Conservation (phyloP, 1,140 invertebrate species). For the Orchestia grillus region DNA sequence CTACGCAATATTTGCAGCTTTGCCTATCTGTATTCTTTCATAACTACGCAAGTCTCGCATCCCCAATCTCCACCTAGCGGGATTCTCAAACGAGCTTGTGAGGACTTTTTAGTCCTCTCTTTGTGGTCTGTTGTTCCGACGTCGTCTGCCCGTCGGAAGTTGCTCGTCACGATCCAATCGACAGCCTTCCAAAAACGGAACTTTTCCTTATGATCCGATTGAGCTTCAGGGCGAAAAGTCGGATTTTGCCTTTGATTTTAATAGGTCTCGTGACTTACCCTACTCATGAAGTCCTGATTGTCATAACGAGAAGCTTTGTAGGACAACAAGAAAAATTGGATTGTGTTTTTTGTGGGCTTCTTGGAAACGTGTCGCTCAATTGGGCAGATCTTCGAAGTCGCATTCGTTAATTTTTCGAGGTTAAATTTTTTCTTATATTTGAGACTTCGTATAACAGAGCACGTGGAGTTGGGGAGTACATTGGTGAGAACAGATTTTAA, state of each 20-base stretch:
- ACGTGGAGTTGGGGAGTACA: background rate
- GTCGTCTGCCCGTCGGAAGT: background rate
- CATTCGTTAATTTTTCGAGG: background rate
- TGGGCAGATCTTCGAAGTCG: background rate
- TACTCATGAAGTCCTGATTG: background rate
- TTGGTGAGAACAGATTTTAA: background rate
- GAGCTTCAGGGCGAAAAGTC: background rate
- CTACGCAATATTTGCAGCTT: background rate
- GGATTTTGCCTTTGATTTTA: background rate
- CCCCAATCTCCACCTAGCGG: too few relatives aligned
- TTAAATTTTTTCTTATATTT: background rate
- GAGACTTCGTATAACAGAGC: background rate
- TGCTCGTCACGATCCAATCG: background rate
- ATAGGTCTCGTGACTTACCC: conserved; percentile 6
- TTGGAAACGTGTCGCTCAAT: too few relatives aligned
- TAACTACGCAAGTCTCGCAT: too few relatives aligned
- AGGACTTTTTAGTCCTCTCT: background rate
- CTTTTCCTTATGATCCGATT: background rate
- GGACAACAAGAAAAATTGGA: background rate
- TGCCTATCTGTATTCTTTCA: too few relatives aligned
- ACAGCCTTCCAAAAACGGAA: background rate
- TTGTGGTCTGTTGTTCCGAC: background rate
- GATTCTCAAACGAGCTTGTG: too few relatives aligned
- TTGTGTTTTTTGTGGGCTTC: background rate
- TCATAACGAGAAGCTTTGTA: background rate